A percentile compares a stretch with the other conserved stretches of the same genome.
Evolutionary conservation across 2,888 invertebrate species (phyloP).

Genomic region (Dicranocentrus wangi): DNA sequence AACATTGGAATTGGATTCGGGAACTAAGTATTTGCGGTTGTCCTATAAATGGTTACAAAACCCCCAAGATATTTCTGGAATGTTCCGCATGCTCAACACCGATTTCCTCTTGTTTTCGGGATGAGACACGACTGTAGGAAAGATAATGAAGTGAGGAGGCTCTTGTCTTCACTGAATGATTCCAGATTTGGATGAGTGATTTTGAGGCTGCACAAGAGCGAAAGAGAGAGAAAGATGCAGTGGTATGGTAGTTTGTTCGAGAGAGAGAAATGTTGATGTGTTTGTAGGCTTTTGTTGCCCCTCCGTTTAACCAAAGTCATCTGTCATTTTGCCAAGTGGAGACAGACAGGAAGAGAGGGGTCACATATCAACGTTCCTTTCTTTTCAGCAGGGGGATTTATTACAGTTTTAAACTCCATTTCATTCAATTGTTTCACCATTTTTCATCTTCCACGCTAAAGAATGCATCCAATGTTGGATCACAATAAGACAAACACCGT

Average conservation of each 20-base stretch:
- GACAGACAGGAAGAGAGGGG: conserved; percentile 39
- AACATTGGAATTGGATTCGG: too few relatives aligned
- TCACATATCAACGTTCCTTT: conserved; percentile 9
- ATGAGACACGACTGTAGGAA: too few relatives aligned
- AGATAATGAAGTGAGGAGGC: conserved; percentile 11
- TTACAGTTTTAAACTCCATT: conserved; percentile 13
- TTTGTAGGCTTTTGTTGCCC: conserved; percentile 19
- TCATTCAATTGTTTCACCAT: conserved; percentile 17
- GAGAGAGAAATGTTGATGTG: not conserved
- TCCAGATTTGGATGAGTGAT: conserved; percentile 19
- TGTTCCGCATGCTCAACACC: conserved; percentile 34
- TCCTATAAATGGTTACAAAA: too few relatives aligned
- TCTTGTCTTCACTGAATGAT: conserved; percentile 1
- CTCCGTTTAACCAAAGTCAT: conserved; percentile 41
- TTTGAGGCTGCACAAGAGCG: not conserved
- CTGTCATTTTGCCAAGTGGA: conserved; percentile 47
- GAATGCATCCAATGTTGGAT: not conserved
- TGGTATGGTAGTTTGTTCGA: not conserved
- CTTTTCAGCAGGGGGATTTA: conserved; percentile 13
- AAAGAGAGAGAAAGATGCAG: not conserved
- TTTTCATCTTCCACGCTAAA: not conserved
- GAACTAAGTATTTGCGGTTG: too few relatives aligned
- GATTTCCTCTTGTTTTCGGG: conserved; percentile 17
- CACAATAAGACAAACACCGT: not conserved
- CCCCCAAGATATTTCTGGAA: conserved; percentile 15